Percentiles rank a stretch among this genome's conserved stretches.
Conservation (phyloP, 2,113 vertebrate species). For the Isichthys henryi region DNA sequence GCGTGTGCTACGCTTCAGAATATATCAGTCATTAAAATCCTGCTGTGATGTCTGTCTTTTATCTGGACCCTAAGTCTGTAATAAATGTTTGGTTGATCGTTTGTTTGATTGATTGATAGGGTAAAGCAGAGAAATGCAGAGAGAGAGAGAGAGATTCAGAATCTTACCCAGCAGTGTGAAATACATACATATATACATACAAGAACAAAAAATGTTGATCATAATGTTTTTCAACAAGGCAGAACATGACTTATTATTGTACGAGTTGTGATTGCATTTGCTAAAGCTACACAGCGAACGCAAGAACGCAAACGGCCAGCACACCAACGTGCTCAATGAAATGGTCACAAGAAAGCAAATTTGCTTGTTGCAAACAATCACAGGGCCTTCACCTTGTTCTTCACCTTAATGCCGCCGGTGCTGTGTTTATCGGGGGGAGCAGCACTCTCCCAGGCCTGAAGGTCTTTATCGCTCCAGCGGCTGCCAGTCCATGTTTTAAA, state of each 20-base stretch:
- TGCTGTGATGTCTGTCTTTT: background rate
- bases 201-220: background rate
- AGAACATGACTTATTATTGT: background rate
- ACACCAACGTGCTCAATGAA: background rate
- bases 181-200: background rate
- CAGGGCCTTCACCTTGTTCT: background rate
- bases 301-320: background rate
- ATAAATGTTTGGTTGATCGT: background rate
- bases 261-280: background rate
- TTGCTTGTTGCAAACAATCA: background rate
- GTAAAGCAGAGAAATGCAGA: background rate
- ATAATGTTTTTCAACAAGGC: background rate
- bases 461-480: conserved; percentile 41
- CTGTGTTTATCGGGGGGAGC: background rate
- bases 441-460: background rate
- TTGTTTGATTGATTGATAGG: background rate
- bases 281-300: background rate
- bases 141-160: background rate
- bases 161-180: background rate
- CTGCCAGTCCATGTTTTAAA: conserved; percentile 47
- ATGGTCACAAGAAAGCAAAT: background rate
- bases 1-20: background rate
- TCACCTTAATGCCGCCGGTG: background rate
- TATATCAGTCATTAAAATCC: background rate
- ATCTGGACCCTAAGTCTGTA: background rate